These are phyloP conservation scores for Philopotamus ludificatus DNA, from an alignment of 1,140 invertebrate species.

Conservation along the genomic window DNA sequence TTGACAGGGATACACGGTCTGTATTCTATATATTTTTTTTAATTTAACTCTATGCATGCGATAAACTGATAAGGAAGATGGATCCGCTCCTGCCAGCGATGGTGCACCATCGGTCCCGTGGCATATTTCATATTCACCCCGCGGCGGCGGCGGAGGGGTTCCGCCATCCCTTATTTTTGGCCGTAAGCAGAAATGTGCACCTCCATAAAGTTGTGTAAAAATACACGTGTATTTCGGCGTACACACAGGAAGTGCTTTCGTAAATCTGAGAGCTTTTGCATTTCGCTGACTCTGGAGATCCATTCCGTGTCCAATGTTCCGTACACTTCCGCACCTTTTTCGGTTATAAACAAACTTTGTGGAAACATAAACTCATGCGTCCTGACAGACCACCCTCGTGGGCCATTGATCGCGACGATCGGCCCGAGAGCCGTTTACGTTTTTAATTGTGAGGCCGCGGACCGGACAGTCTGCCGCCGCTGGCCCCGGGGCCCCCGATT, in stretches of 20 bases:
- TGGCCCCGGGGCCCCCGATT: too few relatives aligned
- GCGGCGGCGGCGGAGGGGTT: too few relatives aligned
- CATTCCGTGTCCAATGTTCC: slow-evolving; percentile 39
- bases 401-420: not conserved
- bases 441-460: too few relatives aligned
- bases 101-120: too few relatives aligned
- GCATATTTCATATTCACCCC: too few relatives aligned
- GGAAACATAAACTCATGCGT: slow-evolving; percentile 36
- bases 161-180: not conserved
- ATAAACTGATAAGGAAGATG: too few relatives aligned
- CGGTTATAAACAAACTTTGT: slow-evolving; percentile 38
- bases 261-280: slow-evolving; percentile 25
- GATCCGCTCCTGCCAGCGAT: too few relatives aligned
- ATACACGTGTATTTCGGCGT: slow-evolving; percentile 2
- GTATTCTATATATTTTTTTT: too few relatives aligned
- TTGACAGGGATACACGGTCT: too few relatives aligned
- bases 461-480: too few relatives aligned
- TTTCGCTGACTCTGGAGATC: slow-evolving; percentile 31
- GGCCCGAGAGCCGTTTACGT: too few relatives aligned
- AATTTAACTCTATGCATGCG: too few relatives aligned
- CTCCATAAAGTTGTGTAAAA: slow-evolving; percentile 18
- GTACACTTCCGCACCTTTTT: slow-evolving; percentile 39
- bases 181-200: not conserved
- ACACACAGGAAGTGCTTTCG: slow-evolving; percentile 19
- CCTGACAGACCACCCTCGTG: slow-evolving; percentile 20